A percentile compares a stretch with the other conserved stretches of the same genome.
Evolutionary conservation across 1,140 invertebrate genomes (phyloP).

Genomic region (Phenacoccus solenopsis): DNA sequence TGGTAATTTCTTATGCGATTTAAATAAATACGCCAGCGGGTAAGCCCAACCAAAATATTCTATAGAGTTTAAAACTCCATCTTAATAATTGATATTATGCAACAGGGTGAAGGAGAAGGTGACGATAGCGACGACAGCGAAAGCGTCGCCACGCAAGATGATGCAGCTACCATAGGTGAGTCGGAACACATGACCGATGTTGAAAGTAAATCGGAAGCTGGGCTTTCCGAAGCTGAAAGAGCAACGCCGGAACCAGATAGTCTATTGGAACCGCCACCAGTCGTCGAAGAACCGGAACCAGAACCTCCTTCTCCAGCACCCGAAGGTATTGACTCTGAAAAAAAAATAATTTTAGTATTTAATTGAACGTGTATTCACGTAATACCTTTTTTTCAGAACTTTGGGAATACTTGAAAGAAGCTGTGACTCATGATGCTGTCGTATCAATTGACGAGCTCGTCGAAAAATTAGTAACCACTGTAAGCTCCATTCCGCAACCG

Average conservation of each 20-base stretch:
- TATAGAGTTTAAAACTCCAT: too few relatives aligned
- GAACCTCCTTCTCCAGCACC: slow-evolving; percentile 23
- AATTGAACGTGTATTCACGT: neutral
- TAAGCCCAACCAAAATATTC: too few relatives aligned
- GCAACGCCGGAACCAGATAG: slow-evolving; percentile 26
- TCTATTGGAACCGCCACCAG: slow-evolving; percentile 12
- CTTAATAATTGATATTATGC: too few relatives aligned
- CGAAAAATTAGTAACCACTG: slow-evolving; percentile 29
- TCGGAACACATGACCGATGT: neutral
- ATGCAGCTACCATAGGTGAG: slow-evolving; percentile 14
- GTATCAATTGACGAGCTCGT: slow-evolving; percentile 33
- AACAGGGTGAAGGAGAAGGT: slow-evolving; percentile 26
- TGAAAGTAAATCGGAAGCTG: slow-evolving; percentile 22
- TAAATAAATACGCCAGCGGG: too few relatives aligned
- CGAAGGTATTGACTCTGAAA: slow-evolving; percentile 18
- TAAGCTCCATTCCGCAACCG: slow-evolving; percentile 30
- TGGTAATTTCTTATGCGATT: too few relatives aligned
- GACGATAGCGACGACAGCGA: slow-evolving; percentile 32
- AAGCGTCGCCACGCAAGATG: slow-evolving; percentile 44
- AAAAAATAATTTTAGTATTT: neutral
- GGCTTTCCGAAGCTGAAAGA: slow-evolving; percentile 11
- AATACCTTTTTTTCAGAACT: slow-evolving; percentile 24
- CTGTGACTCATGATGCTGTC: slow-evolving; percentile 32
- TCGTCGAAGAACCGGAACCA: slow-evolving; percentile 19
- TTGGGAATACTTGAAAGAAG: slow-evolving; percentile 29